Base-by-base conservation (phyloP, 2,113 vertebrate genomes). In the Dissostichus mawsoni region DNA sequence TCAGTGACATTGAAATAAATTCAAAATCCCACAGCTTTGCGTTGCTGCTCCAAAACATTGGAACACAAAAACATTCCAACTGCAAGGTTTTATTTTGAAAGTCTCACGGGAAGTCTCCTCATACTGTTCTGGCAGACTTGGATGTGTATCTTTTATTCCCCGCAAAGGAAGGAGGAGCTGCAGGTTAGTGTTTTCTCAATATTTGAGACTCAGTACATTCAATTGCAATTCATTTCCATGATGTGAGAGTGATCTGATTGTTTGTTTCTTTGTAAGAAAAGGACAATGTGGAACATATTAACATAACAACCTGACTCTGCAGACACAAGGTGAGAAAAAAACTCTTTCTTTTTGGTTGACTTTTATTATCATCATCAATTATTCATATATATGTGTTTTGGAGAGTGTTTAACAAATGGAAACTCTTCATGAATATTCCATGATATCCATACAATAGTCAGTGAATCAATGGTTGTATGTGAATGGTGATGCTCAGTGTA, bases 31-130 rank as follows among this genome's bases (percentile, higher is more conserved):
- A 13, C 11, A 48, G 2, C 7, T 48, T 45, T 57, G 11, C 33
- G 17, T 57, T 25, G 9, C 33, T 29, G 29, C 29, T 74, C 17
- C 10, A 29, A 29, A 45, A 41, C 5, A 8, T 4, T 50, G 51
- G 12, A 29, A 29, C 29, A 29, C 29, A 11, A 3, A 45, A 44
- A 7, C 17, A 11, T 10, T 53, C 9, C 2, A 2, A 3, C 3
- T 51, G 3, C 8, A 1, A 10, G 3, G 23, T 18, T 75, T 92
- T 89, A 89, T 47, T 89, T 69, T 89, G 83, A 86, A 89, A 76
- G 6, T 45, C 58, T 41, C 47, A 33, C 69, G 74, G 89, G 87
- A 90, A 82, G 55, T 47, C 12, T 2, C 17, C n/a, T 29, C n/a
- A 20, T 29, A 50, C 47, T 41, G 16, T 5, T 36, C 36, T 52